phyloP scores from a whole-genome alignment of 2,888 invertebrate genomes.

The Galerucella pusilla region DNA sequence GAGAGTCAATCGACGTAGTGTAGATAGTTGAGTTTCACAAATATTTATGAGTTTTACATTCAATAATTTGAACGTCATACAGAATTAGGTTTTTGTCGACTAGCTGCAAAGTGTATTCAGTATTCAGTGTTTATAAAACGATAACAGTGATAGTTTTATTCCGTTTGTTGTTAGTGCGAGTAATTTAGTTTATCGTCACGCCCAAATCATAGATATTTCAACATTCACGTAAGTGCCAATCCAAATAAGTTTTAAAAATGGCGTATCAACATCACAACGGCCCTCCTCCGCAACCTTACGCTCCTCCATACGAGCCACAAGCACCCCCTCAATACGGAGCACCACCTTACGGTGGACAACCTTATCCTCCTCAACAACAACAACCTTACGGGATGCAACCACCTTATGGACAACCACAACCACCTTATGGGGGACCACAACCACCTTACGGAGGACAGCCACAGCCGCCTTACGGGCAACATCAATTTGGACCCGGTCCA shows the following conservation, averaged over 20 bases:
- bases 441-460: conserved; percentile 32
- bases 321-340: conserved; percentile 40
- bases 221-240: conserved; percentile 15
- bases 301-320: conserved; percentile 39
- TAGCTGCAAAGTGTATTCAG: neutral
- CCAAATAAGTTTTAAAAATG: conserved; percentile 24
- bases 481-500: conserved; percentile 26
- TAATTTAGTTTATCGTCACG: conserved; percentile 8
- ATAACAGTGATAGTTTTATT: neutral
- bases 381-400: conserved; percentile 37
- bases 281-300: conserved; percentile 36
- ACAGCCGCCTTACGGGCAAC: conserved; percentile 31
- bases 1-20: neutral
- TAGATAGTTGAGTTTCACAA: conserved; percentile 15
- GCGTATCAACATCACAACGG: conserved; percentile 40
- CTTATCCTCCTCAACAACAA: conserved; percentile 31
- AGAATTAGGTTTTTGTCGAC: neutral
- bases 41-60: neutral
- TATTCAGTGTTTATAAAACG: conserved; percentile 1
- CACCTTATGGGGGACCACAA: conserved; percentile 32
- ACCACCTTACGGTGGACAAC: conserved; percentile 37
- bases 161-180: neutral
- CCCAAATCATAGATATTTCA: conserved; percentile 5
- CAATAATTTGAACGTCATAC: neutral
- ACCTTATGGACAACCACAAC: conserved; percentile 34